A percentile compares a stretch with the other conserved stretches of the same genome.
Conservation (phyloP, 2,888 invertebrate species). For the Lithophane leautieri region DNA sequence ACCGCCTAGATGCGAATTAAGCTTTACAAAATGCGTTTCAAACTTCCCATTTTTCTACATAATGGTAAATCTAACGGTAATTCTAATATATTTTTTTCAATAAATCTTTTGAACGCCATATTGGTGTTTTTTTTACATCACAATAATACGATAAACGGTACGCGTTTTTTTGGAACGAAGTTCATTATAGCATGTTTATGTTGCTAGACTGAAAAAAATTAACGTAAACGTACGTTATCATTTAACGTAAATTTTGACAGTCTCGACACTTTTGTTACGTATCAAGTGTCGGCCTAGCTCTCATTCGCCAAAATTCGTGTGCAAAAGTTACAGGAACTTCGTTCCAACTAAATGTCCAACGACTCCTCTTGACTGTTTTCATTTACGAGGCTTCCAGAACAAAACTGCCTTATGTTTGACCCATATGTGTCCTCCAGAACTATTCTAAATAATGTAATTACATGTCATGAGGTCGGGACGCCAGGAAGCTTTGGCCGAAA, state of each 20-base stretch:
- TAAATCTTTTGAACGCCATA: constrained; percentile 52
- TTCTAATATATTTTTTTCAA: constrained; percentile 18
- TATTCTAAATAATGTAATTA: neutral
- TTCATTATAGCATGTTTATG: neutral
- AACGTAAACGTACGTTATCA: too few species aligned
- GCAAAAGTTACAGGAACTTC: neutral
- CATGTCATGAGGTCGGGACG: too few species aligned
- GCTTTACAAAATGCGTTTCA: constrained; percentile 20
- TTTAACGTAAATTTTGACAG: too few species aligned
- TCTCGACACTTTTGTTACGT: too few species aligned
- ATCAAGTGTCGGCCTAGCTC: too few species aligned
- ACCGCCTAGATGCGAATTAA: constrained; percentile 4
- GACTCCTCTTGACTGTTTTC: neutral
- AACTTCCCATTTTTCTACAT: constrained; percentile 12
- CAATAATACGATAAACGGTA: constrained; percentile 19
- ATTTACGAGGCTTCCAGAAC: neutral
- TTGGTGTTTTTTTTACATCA: constrained; percentile 46
- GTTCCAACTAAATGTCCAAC: neutral
- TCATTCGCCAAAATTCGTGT: neutral
- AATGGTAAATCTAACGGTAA: constrained; percentile 31
- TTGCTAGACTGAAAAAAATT: neutral
- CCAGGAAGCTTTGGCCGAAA: neutral
- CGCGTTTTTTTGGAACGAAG: neutral
- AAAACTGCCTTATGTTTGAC: neutral
- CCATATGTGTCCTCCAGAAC: neutral